Evolutionary conservation across 37 sponge, comb jelly and placozoan species (phyloP).

Genomic region (Eunapius fragilis): DNA sequence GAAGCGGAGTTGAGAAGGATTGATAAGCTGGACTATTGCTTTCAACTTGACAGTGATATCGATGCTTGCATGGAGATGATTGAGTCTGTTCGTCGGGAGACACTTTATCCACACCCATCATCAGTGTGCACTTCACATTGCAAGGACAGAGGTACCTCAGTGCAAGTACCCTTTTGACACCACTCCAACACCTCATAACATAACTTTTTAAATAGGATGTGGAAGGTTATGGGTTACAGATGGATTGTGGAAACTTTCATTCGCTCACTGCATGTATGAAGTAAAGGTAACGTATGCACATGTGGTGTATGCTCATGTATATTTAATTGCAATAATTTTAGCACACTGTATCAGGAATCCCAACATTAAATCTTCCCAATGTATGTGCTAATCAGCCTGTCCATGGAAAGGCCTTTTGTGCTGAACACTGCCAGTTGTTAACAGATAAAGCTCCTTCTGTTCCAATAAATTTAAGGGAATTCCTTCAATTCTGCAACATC

Average conservation of each 20-base stretch:
- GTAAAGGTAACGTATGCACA: constrained; percentile 36
- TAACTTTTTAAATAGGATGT: constrained; percentile 31
- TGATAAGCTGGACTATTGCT: too few relatives aligned
- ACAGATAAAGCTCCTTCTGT: constrained; percentile 16
- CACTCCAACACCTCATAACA: not conserved
- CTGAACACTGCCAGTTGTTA: constrained; percentile 38
- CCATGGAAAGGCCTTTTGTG: constrained; percentile 41
- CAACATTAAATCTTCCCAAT: constrained; percentile 36
- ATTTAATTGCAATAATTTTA: not conserved
- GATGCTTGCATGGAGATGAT: too few relatives aligned
- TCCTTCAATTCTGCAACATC: constrained; percentile 38
- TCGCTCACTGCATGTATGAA: constrained; percentile 59
- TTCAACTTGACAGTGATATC: too few relatives aligned
- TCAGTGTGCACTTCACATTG: too few relatives aligned
- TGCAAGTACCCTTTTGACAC: too few relatives aligned
- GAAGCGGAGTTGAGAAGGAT: too few relatives aligned
- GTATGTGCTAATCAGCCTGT: constrained; percentile 31
- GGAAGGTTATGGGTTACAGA: constrained; percentile 60
- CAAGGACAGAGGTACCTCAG: too few relatives aligned
- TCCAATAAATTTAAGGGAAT: constrained; percentile 23
- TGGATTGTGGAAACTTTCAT: constrained; percentile 54
- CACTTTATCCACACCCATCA: too few relatives aligned
- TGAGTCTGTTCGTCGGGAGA: too few relatives aligned
- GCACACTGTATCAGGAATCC: constrained; percentile 37
- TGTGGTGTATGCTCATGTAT: not conserved